These are phyloP conservation scores for Cryptocephalus primarius DNA, from an alignment of 2,888 invertebrate species.

Conservation along the genomic window DNA sequence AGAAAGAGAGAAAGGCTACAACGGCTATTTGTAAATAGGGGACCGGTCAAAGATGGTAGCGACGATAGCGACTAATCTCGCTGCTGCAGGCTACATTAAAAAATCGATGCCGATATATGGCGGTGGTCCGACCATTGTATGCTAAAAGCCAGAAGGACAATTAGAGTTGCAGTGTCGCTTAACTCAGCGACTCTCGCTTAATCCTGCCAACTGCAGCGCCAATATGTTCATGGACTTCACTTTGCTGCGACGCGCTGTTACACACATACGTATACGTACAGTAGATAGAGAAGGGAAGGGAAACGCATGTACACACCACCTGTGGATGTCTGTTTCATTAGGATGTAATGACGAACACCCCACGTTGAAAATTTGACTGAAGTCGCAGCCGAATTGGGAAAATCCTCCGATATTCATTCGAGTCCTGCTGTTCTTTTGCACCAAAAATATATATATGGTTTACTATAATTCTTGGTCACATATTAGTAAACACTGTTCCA, in stretches of 20 bases:
- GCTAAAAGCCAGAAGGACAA: conserved; percentile 30
- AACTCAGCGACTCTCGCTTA: conserved; percentile 14
- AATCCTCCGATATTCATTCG: too few species aligned
- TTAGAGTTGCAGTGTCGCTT: conserved; percentile 28
- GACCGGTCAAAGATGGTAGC: conserved; percentile 30
- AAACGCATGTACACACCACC: too few species aligned
- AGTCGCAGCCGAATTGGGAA: too few species aligned
- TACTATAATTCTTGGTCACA: too few species aligned
- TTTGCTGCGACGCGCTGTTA: conserved; percentile 3
- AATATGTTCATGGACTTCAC: conserved; percentile 12
- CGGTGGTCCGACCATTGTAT: conserved; percentile 29
- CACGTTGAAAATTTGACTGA: too few species aligned
- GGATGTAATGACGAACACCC: too few species aligned
- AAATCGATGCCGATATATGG: conserved; percentile 33
- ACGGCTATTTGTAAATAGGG: conserved; percentile 36
- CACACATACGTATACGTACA: conserved; percentile 2
- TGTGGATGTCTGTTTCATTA: too few species aligned
- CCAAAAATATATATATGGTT: too few species aligned
- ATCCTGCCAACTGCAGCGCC: conserved; percentile 19
- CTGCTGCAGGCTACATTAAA: conserved; percentile 32
- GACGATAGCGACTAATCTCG: conserved; percentile 31
- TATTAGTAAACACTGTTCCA: too few species aligned
- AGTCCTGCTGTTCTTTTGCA: too few species aligned
- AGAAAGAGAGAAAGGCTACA: conserved; percentile 16
- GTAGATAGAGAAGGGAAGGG: not conserved